Evolutionary conservation across 2,113 vertebrate species (phyloP).

Genomic region (Pollachius pollachius): DNA sequence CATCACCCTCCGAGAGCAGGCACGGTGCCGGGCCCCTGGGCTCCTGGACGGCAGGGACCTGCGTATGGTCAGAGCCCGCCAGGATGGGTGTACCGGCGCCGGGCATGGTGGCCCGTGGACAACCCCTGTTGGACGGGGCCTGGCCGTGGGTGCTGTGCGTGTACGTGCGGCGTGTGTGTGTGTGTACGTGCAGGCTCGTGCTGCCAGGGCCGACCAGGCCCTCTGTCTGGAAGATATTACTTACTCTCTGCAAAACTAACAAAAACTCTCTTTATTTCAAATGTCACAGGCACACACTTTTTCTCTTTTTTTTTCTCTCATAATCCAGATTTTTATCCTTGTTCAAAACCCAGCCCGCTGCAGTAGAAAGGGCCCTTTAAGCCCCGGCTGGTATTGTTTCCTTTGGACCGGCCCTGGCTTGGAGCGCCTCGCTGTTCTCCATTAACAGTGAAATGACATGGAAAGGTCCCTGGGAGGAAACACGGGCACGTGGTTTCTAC

Average conservation of each 20-base stretch:
- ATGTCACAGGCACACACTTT: constrained; percentile 53
- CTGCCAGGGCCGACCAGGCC: constrained; percentile 48
- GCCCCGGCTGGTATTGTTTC: constrained; percentile 68
- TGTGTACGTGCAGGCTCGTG: constrained; percentile 44
- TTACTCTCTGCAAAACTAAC: constrained; percentile 56
- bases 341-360: constrained; percentile 34
- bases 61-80: too few relatives aligned
- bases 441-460: constrained; percentile 66
- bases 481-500: neutral
- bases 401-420: constrained; percentile 56
- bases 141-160: constrained; percentile 37
- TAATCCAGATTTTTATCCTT: constrained; percentile 50
- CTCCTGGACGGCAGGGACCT: too few relatives aligned
- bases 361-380: constrained; percentile 17
- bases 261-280: constrained; percentile 69
- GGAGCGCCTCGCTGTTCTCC: constrained; percentile 22
- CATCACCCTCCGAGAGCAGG: too few relatives aligned
- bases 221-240: constrained; percentile 68
- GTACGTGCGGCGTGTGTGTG: constrained; percentile 7
- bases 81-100: too few relatives aligned
- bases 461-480: constrained; percentile 45
- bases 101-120: too few relatives aligned
- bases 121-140: constrained; percentile 18
- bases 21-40: too few relatives aligned
- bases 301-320: constrained; percentile 32